Percentiles rank a stretch among this genome's conserved stretches.
Conservation (phyloP, 64 coral and sea anemone species). For the Dendronephthya gigantea region DNA sequence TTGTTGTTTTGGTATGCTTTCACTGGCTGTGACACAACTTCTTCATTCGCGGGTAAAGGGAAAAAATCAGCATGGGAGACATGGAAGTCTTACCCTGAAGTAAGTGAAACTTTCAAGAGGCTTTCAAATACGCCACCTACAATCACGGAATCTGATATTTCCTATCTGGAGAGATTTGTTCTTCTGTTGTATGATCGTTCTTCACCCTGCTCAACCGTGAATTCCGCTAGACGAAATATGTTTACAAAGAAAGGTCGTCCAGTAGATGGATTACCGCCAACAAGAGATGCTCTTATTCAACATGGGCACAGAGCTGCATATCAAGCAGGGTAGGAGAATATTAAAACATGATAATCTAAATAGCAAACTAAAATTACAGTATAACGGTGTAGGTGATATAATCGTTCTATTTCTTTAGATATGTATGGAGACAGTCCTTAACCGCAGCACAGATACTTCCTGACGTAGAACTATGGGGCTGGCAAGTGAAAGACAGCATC, state of each 20-base stretch:
- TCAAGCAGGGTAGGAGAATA: not conserved
- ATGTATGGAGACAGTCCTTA: not conserved
- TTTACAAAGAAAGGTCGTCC: not conserved
- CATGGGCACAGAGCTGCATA: not conserved
- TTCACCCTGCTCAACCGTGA: not conserved
- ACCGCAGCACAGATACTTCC: not conserved
- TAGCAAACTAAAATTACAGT: not conserved
- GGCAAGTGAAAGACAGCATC: not conserved
- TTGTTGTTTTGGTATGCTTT: constrained; percentile 26
- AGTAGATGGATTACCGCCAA: not conserved
- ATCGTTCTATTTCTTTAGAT: not conserved
- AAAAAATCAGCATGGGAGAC: constrained; percentile 26
- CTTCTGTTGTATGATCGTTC: not conserved
- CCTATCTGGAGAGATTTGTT: not conserved
- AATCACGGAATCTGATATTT: not conserved
- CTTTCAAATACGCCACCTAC: not conserved
- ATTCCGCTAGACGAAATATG: not conserved
- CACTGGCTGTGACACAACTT: constrained; percentile 26
- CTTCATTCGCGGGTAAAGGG: constrained; percentile 20
- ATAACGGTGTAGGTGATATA: not conserved
- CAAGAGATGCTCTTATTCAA: not conserved
- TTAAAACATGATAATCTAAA: not conserved
- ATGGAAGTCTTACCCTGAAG: constrained; percentile 23
- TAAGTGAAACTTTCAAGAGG: constrained; percentile 1
- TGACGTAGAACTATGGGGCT: not conserved